Evolutionary conservation across 2,888 invertebrate genomes (phyloP).

Genomic region (Perithous albicinctus): DNA sequence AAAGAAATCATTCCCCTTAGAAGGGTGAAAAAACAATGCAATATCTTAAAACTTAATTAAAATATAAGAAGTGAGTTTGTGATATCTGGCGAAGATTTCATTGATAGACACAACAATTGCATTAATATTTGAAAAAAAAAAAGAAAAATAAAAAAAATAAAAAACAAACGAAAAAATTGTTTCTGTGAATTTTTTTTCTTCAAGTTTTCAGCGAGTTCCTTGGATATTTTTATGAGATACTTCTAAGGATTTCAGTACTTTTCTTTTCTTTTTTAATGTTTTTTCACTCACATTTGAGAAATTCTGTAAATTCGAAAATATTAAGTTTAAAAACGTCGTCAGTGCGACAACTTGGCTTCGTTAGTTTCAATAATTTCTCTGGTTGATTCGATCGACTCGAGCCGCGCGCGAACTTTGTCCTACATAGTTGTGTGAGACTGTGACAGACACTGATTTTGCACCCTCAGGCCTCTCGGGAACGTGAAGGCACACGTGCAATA

Average conservation of each 20-base stretch:
- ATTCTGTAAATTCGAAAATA: background rate
- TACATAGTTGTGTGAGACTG: background rate
- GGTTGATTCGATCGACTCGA: background rate
- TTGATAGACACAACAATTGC: background rate
- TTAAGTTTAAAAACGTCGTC: background rate
- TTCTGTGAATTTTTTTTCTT: background rate
- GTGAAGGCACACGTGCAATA: background rate
- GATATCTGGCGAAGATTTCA: background rate
- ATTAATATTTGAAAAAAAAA: no score
- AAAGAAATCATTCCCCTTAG: no score
- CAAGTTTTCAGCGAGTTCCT: background rate
- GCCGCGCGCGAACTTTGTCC: background rate
- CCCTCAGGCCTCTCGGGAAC: background rate
- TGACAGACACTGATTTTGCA: background rate
- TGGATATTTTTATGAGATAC: background rate
- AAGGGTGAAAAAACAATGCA: slow-evolving; percentile 3
- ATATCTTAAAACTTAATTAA: no score
- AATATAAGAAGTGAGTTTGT: slow-evolving; percentile 9
- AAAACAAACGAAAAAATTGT: background rate
- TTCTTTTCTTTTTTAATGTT: no score
- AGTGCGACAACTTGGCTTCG: slow-evolving; percentile 11
- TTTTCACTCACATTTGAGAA: background rate
- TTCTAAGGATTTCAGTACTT: no score
- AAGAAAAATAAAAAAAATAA: no score
- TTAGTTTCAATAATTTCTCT: background rate